A percentile compares a stretch with the other conserved stretches of the same genome.
These are phyloP conservation scores for Diabrotica balteata DNA, from an alignment of 2,888 invertebrate genomes.

Conservation along the genomic window DNA sequence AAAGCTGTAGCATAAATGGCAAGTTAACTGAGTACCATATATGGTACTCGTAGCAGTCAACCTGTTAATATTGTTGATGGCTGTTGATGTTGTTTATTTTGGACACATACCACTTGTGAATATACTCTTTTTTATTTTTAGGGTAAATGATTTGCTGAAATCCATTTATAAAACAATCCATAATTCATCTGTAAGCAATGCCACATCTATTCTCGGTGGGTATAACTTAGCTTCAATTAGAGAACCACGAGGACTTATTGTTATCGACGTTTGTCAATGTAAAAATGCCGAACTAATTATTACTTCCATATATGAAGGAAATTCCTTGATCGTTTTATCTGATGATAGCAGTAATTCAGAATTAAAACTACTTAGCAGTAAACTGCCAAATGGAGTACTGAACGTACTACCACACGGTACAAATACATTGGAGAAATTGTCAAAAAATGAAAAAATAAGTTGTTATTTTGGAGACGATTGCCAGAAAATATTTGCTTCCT, in stretches of 20 bases:
- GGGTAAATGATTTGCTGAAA: too few relatives aligned
- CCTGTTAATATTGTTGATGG: too few relatives aligned
- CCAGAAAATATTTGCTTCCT: conserved; percentile 26
- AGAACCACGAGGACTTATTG: conserved; percentile 50
- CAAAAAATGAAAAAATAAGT: conserved; percentile 41
- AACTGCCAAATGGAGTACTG: conserved; percentile 43
- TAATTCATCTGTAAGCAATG: too few relatives aligned
- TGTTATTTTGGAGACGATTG: conserved; percentile 38
- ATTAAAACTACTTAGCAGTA: conserved; percentile 41
- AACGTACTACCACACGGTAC: conserved; percentile 39
- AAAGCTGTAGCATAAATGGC: too few relatives aligned
- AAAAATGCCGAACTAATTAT: conserved; percentile 42
- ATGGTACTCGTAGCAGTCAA: too few relatives aligned
- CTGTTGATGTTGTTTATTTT: too few relatives aligned
- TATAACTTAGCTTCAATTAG: conserved; percentile 40
- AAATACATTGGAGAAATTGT: conserved; percentile 35
- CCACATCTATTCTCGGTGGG: background rate
- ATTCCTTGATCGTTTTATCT: conserved; percentile 50
- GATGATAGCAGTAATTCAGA: conserved; percentile 32
- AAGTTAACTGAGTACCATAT: too few relatives aligned
- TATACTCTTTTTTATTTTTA: too few relatives aligned
- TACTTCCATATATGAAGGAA: conserved; percentile 51
- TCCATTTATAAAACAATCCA: too few relatives aligned
- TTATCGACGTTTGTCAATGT: conserved; percentile 40
- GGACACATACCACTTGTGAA: too few relatives aligned